A percentile compares a stretch with the other conserved stretches of the same genome.
Evolutionary conservation across 2,797 vertebrate genomes (phyloP).

Genomic region (Phaenicophaeus curvirostris): DNA sequence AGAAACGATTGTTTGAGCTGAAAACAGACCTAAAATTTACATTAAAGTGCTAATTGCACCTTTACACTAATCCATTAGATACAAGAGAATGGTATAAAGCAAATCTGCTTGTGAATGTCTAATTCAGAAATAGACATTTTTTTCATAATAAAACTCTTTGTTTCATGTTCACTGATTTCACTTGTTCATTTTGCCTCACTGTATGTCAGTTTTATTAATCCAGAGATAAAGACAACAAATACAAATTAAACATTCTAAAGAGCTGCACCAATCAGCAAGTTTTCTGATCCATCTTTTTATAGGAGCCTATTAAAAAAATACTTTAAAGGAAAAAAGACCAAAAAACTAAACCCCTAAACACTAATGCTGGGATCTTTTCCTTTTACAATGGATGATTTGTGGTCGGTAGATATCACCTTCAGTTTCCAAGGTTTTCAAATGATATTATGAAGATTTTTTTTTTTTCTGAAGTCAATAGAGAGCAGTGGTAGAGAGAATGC

Average conservation of each 20-base stretch:
- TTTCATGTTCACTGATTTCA: neutral
- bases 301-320: neutral
- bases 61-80: neutral
- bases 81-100: neutral
- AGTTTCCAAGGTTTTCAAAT: neutral
- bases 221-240: neutral
- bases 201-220: neutral
- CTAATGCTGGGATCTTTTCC: neutral
- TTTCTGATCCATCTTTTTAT: neutral
- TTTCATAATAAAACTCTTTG: neutral
- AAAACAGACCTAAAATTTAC: neutral
- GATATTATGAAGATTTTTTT: neutral
- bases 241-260: neutral
- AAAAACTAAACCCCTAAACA: neutral
- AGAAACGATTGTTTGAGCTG: neutral
- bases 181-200: neutral
- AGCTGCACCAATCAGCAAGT: neutral
- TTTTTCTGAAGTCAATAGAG: neutral
- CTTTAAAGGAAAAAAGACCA: accelerated
- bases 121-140: neutral
- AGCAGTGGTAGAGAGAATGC: neutral
- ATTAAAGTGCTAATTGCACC: neutral
- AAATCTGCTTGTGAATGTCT: neutral
- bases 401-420: neutral
- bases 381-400: neutral